Percentiles rank a stretch among this genome's conserved stretches.
These are phyloP conservation scores for Chironomus riparius DNA, from an alignment of 2,888 invertebrate genomes.

Conservation along the genomic window DNA sequence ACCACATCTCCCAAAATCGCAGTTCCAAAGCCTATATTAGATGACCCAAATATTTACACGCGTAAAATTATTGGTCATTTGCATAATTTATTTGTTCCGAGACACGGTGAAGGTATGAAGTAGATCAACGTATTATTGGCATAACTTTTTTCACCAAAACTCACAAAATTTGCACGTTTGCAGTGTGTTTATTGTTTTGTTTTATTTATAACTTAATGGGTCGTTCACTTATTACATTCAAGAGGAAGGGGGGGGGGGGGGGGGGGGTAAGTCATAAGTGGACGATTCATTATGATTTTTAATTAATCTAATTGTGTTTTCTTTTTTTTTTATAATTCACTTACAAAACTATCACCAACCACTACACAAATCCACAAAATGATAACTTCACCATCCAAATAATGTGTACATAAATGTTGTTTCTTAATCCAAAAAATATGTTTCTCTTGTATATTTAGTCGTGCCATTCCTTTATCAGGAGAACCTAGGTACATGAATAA, in stretches of 20 bases:
- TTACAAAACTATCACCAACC: conserved; percentile 29
- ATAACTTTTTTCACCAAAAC: not conserved
- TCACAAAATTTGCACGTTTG: conserved; percentile 24
- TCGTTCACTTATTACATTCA: too few relatives aligned
- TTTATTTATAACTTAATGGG: too few relatives aligned
- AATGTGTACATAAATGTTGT: conserved; percentile 30
- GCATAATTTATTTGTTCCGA: conserved; percentile 87
- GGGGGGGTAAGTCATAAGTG: too few relatives aligned
- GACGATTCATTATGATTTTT: not conserved
- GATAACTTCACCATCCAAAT: not conserved
- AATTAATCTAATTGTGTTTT: not conserved
- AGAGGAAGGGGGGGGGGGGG: too few relatives aligned
- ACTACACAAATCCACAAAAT: not conserved
- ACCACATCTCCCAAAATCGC: conserved; percentile 75
- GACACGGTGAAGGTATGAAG: conserved; percentile 78
- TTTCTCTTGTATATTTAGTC: conserved; percentile 55
- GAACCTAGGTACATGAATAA: conserved; percentile 62
- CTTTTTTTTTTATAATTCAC: conserved; percentile 16
- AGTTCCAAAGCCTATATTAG: conserved; percentile 79
- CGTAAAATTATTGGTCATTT: conserved; percentile 85
- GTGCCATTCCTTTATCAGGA: conserved; percentile 84
- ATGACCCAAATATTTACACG: conserved; percentile 84
- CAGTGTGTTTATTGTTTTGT: not conserved
- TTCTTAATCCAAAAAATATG: not conserved
- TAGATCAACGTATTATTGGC: conserved; percentile 32